phyloP scores from a whole-genome alignment of 2,113 vertebrate species.

The Pheucticus melanocephalus region DNA sequence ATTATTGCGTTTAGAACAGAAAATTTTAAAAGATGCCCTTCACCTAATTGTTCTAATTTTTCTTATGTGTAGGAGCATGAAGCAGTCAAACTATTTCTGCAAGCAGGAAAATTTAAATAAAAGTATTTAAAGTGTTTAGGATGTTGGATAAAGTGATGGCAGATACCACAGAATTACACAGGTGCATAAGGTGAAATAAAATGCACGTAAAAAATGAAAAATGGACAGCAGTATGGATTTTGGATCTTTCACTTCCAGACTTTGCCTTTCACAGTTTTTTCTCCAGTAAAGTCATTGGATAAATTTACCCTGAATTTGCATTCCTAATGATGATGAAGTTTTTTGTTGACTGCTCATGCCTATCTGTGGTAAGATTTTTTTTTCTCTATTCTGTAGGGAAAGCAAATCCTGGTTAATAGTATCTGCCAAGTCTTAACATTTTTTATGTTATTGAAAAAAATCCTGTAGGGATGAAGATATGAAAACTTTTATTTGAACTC shows the following conservation, averaged over 20 bases:
- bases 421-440: not conserved
- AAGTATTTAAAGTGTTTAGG: not conserved
- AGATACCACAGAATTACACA: not conserved
- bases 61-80: not conserved
- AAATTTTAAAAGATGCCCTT: not conserved
- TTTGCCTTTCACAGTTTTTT: not conserved
- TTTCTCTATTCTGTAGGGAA: not conserved
- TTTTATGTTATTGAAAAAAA: constrained; percentile 12
- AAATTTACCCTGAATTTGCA: not conserved
- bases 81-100: not conserved
- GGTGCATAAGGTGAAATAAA: not conserved
- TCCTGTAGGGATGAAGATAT: not conserved
- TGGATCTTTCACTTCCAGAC: not conserved
- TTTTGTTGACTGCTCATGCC: not conserved
- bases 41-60: not conserved
- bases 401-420: not conserved
- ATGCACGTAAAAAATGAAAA: not conserved
- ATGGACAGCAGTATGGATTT: not conserved
- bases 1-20: not conserved
- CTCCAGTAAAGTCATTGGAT: not conserved
- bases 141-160: not conserved
- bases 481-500: not conserved
- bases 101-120: not conserved
- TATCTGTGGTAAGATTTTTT: not conserved
- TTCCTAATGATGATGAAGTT: not conserved